Evolutionary conservation across 2,888 invertebrate species (phyloP), one percentile per base, ranked within the genome.

Genomic region (Dicranocentrus wangi): DNA sequence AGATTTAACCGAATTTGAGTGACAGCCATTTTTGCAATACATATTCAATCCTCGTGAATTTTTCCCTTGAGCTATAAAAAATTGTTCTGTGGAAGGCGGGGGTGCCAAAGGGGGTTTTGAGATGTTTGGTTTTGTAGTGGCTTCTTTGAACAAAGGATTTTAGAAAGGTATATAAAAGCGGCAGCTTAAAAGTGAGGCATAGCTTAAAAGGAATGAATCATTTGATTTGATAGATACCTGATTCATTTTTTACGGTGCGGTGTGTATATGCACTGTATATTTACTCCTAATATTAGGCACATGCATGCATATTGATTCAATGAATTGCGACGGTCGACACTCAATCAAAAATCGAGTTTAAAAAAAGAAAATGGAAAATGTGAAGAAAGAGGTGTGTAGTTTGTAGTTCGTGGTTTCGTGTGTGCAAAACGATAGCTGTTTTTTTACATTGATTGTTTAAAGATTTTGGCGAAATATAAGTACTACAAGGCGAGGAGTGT

Each of bases 241-340:
- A 58, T 5, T 58, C 23, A 17, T 13, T 23, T 58, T 53, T 58
- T 15, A 58, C 25, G 58, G 27, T 42, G 42, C n/a, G n/a, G n/a
- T n/a, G n/a, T n/a, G n/a, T n/a, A n/a, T n/a, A n/a, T n/a, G n/a
- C n/a, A n/a, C n/a, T n/a, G n/a, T n/a, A 51, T 2, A 17, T 47
- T 51, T 13, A 43, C n/a, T n/a, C n/a, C n/a, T n/a, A n/a, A n/a
- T n/a, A n/a, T n/a, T 32, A 32, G 32, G 10, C 32, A n/a, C n/a
- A n/a, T n/a, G n/a, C n/a, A n/a, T n/a, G 19, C n/a, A 8, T 25
- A 58, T 58, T 58, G 58, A 58, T 58, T 58, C 58, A 58, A 58
- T 23, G 58, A 10, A 8, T 27, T 51, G n/a, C 51, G 51, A 15
- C 51, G n/a, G 10, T 13, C 25, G n/a, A 58, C 58, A 23, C 13